Conservation (phyloP, 2,888 invertebrate genomes). For the Lycophotia porphyrea region DNA sequence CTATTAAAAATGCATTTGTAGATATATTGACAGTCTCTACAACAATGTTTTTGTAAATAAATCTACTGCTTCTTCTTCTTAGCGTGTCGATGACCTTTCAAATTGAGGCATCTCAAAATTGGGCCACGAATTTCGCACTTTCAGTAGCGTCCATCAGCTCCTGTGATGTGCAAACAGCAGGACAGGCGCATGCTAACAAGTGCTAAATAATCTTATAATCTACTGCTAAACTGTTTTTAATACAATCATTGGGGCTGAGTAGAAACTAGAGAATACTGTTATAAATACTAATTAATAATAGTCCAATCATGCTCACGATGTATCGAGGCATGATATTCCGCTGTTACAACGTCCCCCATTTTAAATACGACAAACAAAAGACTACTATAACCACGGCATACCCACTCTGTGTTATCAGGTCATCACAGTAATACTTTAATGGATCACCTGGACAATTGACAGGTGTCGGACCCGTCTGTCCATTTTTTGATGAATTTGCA, state of each 20-base stretch:
- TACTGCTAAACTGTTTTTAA: too few species aligned
- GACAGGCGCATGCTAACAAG: too few species aligned
- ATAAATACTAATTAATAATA: background rate
- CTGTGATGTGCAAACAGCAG: too few species aligned
- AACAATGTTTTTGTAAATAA: background rate
- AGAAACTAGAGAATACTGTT: too few species aligned
- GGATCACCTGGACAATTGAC: background rate
- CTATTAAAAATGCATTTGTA: too few species aligned
- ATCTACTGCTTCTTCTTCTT: too few species aligned
- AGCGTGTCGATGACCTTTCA: too few species aligned
- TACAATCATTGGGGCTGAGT: too few species aligned
- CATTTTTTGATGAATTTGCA: constrained; percentile 2
- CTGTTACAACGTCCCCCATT: background rate
- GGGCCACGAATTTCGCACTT: too few species aligned
- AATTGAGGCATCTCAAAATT: too few species aligned
- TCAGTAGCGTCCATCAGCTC: too few species aligned
- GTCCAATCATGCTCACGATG: background rate
- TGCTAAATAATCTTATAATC: too few species aligned
- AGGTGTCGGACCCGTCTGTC: background rate
- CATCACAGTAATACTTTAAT: background rate
- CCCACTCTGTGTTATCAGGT: background rate
- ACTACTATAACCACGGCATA: constrained; percentile 9
- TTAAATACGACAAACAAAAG: background rate
- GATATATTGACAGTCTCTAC: background rate
- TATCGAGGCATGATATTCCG: constrained; percentile 5